A percentile compares a stretch with the other conserved stretches of the same genome.
These are phyloP conservation scores for Grammomys dolichurus DNA, from an alignment of 2,113 vertebrate species.

Conservation along the genomic window DNA sequence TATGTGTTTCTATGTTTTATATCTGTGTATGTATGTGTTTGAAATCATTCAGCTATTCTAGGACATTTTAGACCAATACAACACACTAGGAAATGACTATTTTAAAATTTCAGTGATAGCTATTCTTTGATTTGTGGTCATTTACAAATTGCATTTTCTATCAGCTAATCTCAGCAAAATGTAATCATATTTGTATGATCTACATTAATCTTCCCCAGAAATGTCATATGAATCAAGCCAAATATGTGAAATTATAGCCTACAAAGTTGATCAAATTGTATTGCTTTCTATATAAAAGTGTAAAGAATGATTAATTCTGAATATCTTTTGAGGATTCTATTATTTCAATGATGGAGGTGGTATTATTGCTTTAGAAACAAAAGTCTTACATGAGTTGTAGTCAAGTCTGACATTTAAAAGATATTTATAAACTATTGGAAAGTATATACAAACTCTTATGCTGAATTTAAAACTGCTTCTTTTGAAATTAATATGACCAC, in stretches of 20 bases:
- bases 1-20: background rate
- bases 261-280: background rate
- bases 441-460: background rate
- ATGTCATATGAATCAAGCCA: background rate
- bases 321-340: background rate
- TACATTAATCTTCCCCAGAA: background rate
- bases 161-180: background rate
- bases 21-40: background rate
- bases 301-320: background rate
- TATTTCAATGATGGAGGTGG: background rate
- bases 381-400: background rate
- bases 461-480: background rate
- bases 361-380: background rate
- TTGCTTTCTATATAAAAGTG: background rate
- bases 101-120: background rate
- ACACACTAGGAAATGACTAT: background rate
- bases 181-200: too few relatives aligned
- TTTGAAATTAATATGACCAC: background rate
- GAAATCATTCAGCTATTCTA: background rate
- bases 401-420: background rate
- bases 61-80: background rate
- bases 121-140: background rate
- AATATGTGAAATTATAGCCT: background rate
- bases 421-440: background rate
- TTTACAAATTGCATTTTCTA: background rate